Evolutionary conservation across 2,113 vertebrate species (phyloP).

Genomic region (Ceratotherium simum): DNA sequence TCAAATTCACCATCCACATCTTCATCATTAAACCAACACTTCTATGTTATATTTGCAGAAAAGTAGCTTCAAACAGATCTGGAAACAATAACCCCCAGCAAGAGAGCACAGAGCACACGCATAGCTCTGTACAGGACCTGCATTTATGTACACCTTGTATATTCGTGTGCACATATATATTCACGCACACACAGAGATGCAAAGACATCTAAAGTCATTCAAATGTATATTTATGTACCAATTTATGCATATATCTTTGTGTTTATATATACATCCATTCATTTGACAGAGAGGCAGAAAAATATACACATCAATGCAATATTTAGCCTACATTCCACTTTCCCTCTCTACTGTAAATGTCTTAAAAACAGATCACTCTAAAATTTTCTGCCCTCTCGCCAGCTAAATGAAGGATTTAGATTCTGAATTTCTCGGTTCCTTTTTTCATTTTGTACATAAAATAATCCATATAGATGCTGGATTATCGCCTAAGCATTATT

Average conservation of each 20-base stretch:
- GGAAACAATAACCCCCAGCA: slow-evolving; percentile 57
- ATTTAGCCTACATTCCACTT: slow-evolving; percentile 32
- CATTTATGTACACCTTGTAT: slow-evolving; percentile 55
- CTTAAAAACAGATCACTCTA: slow-evolving; percentile 66
- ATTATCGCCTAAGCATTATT: slow-evolving; percentile 73
- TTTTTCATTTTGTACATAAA: slow-evolving; percentile 73
- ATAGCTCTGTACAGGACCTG: slow-evolving; percentile 41
- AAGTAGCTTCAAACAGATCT: slow-evolving; percentile 76
- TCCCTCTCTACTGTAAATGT: slow-evolving; percentile 61
- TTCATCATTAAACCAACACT: slow-evolving; percentile 65
- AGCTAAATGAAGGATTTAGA: slow-evolving; percentile 76
- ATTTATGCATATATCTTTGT: slow-evolving; percentile 57
- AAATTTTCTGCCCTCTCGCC: slow-evolving; percentile 71
- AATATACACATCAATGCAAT: slow-evolving; percentile 67
- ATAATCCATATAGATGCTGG: slow-evolving; percentile 82
- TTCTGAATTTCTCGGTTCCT: slow-evolving; percentile 71
- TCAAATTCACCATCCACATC: slow-evolving; percentile 68
- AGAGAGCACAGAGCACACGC: background rate
- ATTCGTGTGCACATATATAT: slow-evolving; percentile 22
- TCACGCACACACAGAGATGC: slow-evolving; percentile 39
- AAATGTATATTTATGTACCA: slow-evolving; percentile 69
- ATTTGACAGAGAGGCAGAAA: slow-evolving; percentile 26
- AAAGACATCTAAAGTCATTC: slow-evolving; percentile 66
- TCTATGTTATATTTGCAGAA: slow-evolving; percentile 69
- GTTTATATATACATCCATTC: slow-evolving; percentile 58